Percentiles rank a stretch among this genome's conserved stretches.
Conservation (phyloP, 1,140 invertebrate genomes). For the Hermatobates lingyangjiaoensis region DNA sequence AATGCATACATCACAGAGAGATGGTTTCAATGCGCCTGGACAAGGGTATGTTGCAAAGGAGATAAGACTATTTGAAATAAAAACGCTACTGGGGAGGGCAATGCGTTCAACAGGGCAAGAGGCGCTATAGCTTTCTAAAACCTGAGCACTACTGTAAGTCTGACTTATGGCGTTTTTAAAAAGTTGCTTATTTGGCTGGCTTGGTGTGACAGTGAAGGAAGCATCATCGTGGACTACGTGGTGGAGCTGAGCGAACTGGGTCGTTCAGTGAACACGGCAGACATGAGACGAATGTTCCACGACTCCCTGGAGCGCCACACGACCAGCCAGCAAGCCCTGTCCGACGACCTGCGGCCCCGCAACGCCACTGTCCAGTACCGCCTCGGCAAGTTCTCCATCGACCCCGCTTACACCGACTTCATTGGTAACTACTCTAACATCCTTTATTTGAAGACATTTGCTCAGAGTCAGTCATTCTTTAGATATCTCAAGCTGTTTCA, state of each 20-base stretch:
- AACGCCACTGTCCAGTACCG: constrained; percentile 30
- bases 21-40: no score
- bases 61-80: no score
- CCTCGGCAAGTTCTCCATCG: constrained; percentile 60
- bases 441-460: neutral
- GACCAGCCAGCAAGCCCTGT: constrained; percentile 16
- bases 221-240: constrained; percentile 74
- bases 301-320: constrained; percentile 41
- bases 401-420: constrained; percentile 74
- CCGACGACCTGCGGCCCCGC: constrained; percentile 14
- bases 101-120: no score
- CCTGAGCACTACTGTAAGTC: neutral
- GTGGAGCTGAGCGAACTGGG: constrained; percentile 58
- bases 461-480: no score
- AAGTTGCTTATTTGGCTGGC: neutral
- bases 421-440: constrained; percentile 37
- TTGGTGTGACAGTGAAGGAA: constrained; percentile 38
- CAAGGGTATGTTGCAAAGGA: no score
- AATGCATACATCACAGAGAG: no score
- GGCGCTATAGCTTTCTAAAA: no score
- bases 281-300: constrained; percentile 65
- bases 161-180: neutral
- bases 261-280: constrained; percentile 55
- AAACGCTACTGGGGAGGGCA: no score
- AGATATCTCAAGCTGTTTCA: no score